phyloP scores from a whole-genome alignment of 2,797 vertebrate genomes.

The Malacoctenus gilli region DNA sequence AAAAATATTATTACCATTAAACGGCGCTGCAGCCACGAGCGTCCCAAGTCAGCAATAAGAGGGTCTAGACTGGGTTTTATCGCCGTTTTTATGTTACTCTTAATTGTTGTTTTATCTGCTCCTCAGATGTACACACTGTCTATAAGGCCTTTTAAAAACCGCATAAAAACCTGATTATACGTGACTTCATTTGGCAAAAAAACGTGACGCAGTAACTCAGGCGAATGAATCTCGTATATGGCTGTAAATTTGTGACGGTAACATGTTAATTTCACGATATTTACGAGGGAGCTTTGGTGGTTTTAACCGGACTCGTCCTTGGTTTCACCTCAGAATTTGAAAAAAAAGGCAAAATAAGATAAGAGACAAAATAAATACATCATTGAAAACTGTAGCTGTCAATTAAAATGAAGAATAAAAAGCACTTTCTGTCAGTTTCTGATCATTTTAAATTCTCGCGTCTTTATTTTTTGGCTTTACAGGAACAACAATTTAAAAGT shows the following conservation, averaged over 20 bases:
- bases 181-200: constrained; percentile 9
- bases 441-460: too few species aligned
- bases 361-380: too few species aligned
- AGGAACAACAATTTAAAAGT: too few species aligned
- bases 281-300: too few species aligned
- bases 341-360: too few species aligned
- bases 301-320: too few species aligned
- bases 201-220: constrained; percentile 16
- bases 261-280: too few species aligned
- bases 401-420: too few species aligned
- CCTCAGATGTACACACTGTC: constrained; percentile 24
- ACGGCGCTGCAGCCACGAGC: constrained; percentile 26
- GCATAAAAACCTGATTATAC: constrained; percentile 49
- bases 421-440: too few species aligned
- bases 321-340: too few species aligned
- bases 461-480: too few species aligned
- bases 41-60: constrained; percentile 52
- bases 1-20: constrained; percentile 41
- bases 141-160: constrained; percentile 35
- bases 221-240: constrained; percentile 1
- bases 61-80: constrained; percentile 57
- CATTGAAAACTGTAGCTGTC: too few species aligned
- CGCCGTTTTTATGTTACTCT: constrained; percentile 41
- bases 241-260: constrained; percentile 1
- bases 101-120: constrained; percentile 53